Evolutionary conservation across 1,140 invertebrate species (phyloP).

Genomic region (Listronotus bonariensis): DNA sequence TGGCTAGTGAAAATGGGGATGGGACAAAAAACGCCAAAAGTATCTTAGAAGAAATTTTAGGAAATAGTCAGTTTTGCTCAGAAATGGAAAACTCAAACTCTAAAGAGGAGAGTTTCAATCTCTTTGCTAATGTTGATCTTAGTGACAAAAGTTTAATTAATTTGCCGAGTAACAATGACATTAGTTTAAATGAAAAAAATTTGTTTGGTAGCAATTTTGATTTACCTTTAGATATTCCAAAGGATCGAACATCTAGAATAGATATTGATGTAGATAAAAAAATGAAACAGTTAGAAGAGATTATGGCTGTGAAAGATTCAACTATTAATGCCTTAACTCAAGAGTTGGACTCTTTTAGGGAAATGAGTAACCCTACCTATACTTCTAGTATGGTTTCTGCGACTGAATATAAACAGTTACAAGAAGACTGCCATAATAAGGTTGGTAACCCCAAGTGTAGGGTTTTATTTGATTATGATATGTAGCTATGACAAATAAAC

Average conservation of each 20-base stretch:
- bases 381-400: constrained; percentile 56
- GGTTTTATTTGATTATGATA: too few species aligned
- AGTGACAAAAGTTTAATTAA: constrained; percentile 50
- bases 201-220: constrained; percentile 27
- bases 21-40: constrained; percentile 43
- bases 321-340: constrained; percentile 55
- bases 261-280: constrained; percentile 52
- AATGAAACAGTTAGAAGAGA: constrained; percentile 55
- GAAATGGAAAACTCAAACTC: constrained; percentile 30
- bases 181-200: constrained; percentile 25
- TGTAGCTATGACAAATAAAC: too few species aligned
- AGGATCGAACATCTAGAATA: constrained; percentile 33
- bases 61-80: constrained; percentile 44
- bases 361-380: constrained; percentile 45
- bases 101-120: constrained; percentile 49
- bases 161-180: constrained; percentile 26
- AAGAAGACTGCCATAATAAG: constrained; percentile 57
- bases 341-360: constrained; percentile 56
- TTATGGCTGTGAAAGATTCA: constrained; percentile 56
- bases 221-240: constrained; percentile 27
- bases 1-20: constrained; percentile 17
- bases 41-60: constrained; percentile 52
- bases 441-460: too few species aligned
- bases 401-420: constrained; percentile 59
- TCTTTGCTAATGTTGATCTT: constrained; percentile 51